Percentiles rank a stretch among this genome's conserved stretches.
phyloP scores from a whole-genome alignment of 2,113 vertebrate species.

The Anarrhichthys ocellatus region DNA sequence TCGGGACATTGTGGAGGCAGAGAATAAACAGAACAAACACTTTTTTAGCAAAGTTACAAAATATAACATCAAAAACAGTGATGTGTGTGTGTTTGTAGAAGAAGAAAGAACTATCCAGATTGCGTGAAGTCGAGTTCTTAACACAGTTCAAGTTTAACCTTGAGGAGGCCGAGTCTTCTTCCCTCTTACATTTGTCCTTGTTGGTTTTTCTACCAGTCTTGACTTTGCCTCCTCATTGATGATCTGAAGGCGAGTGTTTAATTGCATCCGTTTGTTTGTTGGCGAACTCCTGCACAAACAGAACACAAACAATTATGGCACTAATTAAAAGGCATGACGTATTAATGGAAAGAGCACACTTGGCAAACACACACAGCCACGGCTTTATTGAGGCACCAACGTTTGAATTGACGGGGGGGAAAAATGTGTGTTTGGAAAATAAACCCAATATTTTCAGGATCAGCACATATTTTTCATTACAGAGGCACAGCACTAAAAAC shows the following conservation, averaged over 20 bases:
- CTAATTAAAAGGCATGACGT: slow-evolving; percentile 81
- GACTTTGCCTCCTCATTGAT: slow-evolving; percentile 75
- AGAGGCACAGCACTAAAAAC: slow-evolving; percentile 3
- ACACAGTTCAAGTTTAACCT: slow-evolving; percentile 59
- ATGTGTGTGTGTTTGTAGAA: slow-evolving; percentile 35
- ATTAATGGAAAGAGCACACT: slow-evolving; percentile 69
- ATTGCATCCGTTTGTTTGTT: slow-evolving; percentile 81
- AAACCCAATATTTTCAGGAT: slow-evolving; percentile 19
- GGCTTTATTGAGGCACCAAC: slow-evolving; percentile 11
- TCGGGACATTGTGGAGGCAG: background rate
- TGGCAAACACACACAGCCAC: slow-evolving; percentile 47
- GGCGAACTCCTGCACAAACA: slow-evolving; percentile 80
- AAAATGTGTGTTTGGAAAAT: slow-evolving; percentile 9
- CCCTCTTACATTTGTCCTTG: slow-evolving; percentile 65
- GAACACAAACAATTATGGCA: slow-evolving; percentile 81
- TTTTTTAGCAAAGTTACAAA: background rate
- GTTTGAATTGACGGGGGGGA: slow-evolving; percentile 22
- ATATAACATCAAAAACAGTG: slow-evolving; percentile 20
- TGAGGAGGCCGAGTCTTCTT: slow-evolving; percentile 53
- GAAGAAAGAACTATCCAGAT: slow-evolving; percentile 14
- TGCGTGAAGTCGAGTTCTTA: slow-evolving; percentile 27
- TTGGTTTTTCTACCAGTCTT: slow-evolving; percentile 49
- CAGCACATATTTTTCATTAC: slow-evolving; percentile 9
- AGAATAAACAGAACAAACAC: background rate
- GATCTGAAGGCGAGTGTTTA: slow-evolving; percentile 78